phyloP scores from a whole-genome alignment of 2,113 vertebrate genomes.

The Psilopsiagon aymara region DNA sequence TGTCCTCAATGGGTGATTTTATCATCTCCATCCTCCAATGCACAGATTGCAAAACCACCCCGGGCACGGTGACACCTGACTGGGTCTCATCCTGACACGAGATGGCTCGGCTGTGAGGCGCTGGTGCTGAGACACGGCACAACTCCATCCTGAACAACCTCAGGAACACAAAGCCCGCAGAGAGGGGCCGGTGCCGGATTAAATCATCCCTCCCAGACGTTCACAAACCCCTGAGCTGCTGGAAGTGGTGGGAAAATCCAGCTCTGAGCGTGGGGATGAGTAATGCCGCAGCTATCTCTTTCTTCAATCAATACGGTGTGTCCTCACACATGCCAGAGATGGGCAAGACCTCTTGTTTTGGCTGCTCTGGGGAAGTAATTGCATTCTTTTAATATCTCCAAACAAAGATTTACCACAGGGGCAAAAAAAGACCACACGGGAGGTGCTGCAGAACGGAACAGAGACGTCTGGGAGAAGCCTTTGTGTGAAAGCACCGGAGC shows the following conservation, averaged over 20 bases:
- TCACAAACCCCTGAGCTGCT: background rate
- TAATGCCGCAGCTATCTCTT: slow-evolving; percentile 38
- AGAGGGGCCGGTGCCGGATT: background rate
- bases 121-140: background rate
- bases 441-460: background rate
- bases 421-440: slow-evolving; percentile 26
- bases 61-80: background rate
- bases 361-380: slow-evolving; percentile 34
- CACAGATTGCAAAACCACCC: background rate
- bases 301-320: background rate
- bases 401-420: background rate
- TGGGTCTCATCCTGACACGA: background rate
- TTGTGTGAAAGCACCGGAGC: background rate
- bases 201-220: background rate
- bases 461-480: background rate
- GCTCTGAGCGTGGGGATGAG: background rate
- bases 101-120: background rate
- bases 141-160: background rate
- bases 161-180: accelerated
- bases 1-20: accelerated
- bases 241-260: slow-evolving; percentile 55
- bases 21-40: accelerated
- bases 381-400: slow-evolving; percentile 58
- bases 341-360: slow-evolving; percentile 47
- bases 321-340: slow-evolving; percentile 32